Percentiles rank a stretch among this genome's conserved stretches.
These are phyloP conservation scores for Anguilla marmorata DNA, from an alignment of 2,797 vertebrate genomes.

Conservation along the genomic window DNA sequence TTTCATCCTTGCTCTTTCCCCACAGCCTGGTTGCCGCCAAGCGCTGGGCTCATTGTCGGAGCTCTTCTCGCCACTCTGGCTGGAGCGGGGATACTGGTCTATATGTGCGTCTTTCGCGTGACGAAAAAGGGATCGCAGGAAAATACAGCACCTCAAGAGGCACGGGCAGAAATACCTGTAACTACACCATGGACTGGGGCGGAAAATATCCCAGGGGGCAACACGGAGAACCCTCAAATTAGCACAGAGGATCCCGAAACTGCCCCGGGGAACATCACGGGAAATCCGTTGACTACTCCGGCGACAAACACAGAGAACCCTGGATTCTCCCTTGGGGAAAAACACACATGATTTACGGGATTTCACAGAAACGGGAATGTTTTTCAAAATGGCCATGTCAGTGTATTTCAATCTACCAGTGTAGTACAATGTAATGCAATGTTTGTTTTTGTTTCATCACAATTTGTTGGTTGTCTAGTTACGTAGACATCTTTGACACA, in stretches of 20 bases:
- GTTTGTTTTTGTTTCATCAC: not conserved
- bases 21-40: slow-evolving; percentile 47
- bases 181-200: not conserved
- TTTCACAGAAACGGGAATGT: not conserved
- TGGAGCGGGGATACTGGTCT: slow-evolving; percentile 44
- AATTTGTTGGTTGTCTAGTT: not conserved
- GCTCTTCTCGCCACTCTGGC: slow-evolving; percentile 37
- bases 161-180: not conserved
- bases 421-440: not conserved
- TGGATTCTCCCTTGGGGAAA: not conserved
- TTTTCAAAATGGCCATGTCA: not conserved
- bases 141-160: not conserved
- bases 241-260: not conserved
- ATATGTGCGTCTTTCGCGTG: slow-evolving; percentile 43
- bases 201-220: not conserved
- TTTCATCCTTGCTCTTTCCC: slow-evolving; percentile 13
- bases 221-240: not conserved
- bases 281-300: not conserved
- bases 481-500: not conserved
- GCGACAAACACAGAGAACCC: not conserved
- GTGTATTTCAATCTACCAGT: not conserved
- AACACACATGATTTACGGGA: not conserved
- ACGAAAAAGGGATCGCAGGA: not conserved
- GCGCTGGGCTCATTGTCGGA: slow-evolving; percentile 41
- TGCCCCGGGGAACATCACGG: not conserved